Percentiles rank a stretch among this genome's conserved stretches.
Conservation (phyloP, 2,888 invertebrate genomes). For the Pinctada fucata region DNA sequence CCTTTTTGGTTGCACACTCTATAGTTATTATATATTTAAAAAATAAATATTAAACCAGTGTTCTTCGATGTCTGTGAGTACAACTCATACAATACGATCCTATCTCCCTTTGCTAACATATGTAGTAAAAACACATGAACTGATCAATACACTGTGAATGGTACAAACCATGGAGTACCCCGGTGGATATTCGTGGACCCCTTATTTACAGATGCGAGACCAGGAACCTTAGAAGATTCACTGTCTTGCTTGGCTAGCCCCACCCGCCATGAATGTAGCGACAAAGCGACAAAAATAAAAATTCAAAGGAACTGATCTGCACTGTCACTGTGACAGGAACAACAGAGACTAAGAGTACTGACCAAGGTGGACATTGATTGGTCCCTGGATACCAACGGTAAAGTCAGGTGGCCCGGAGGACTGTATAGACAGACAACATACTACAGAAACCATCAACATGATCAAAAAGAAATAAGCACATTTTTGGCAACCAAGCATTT, state of each 20-base stretch:
- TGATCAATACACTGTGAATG: not conserved
- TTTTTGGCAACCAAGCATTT: not conserved
- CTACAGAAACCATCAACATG: not conserved
- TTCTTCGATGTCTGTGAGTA: not conserved
- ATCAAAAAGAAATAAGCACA: not conserved
- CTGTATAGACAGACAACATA: not conserved
- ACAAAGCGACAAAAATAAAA: not conserved
- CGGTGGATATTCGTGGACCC: not conserved
- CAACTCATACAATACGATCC: not conserved
- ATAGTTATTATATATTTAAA: not conserved
- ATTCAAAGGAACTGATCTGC: not conserved
- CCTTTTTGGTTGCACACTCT: not conserved
- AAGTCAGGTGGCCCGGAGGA: not conserved
- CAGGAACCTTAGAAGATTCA: not conserved
- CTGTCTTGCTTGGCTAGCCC: not conserved
- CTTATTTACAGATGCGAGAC: not conserved
- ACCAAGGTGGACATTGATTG: not conserved
- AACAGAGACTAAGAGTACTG: not conserved
- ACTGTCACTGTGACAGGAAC: not conserved
- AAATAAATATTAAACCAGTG: not conserved
- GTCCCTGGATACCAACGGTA: not conserved
- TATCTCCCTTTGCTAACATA: not conserved
- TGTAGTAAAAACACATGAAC: not conserved
- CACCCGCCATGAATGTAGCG: not conserved
- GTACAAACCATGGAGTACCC: not conserved